Evolutionary conservation across 2,113 vertebrate genomes (phyloP).

Genomic region (Halichoerus grypus): DNA sequence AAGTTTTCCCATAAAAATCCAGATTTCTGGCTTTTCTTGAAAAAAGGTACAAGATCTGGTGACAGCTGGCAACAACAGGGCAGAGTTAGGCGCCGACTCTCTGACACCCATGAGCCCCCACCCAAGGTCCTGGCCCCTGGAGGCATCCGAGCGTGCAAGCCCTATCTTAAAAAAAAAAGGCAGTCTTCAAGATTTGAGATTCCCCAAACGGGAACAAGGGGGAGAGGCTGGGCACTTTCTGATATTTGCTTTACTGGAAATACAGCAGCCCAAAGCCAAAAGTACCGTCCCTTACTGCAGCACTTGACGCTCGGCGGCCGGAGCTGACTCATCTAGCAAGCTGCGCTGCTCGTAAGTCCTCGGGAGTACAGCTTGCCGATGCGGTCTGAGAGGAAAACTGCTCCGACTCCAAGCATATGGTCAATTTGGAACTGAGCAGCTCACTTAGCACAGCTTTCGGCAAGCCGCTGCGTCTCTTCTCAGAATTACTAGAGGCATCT

Average conservation of each 20-base stretch:
- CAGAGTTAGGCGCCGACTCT: neutral
- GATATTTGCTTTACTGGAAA: slow-evolving; percentile 54
- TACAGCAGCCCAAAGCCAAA: neutral
- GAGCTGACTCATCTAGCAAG: neutral
- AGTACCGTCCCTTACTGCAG: neutral
- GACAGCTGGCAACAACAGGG: neutral
- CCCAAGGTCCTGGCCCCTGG: neutral
- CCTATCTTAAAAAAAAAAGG: neutral
- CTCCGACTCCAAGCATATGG: neutral
- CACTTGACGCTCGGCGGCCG: neutral
- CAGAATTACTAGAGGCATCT: neutral
- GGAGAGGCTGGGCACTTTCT: neutral
- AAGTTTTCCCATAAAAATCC: neutral
- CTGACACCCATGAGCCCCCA: neutral
- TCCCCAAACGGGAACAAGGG: neutral
- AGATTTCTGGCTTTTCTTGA: neutral
- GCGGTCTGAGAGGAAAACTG: neutral
- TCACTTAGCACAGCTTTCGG: neutral
- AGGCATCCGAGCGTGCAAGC: neutral
- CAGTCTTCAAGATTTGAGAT: neutral
- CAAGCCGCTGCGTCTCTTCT: neutral
- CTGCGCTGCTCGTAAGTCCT: neutral
- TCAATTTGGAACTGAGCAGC: neutral
- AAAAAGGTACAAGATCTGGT: neutral
- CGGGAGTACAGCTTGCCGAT: neutral